These are phyloP conservation scores for Drosophila obscura DNA, from an alignment of 1,140 invertebrate species.

Conservation along the genomic window DNA sequence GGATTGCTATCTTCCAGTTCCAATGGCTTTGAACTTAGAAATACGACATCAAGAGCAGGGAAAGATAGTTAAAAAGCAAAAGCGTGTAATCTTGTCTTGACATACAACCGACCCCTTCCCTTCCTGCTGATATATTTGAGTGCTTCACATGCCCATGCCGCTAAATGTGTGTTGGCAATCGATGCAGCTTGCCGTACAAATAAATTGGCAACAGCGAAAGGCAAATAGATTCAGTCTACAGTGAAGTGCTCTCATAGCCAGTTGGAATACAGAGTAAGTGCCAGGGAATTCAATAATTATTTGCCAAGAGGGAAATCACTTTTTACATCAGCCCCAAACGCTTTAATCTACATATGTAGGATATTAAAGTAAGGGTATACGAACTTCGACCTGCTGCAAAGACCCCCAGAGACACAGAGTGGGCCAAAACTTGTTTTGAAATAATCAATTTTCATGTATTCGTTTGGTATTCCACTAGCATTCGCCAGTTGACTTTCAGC, in stretches of 20 bases:
- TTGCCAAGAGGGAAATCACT: too few relatives aligned
- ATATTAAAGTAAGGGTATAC: conserved; percentile 14
- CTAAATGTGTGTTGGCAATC: conserved; percentile 41
- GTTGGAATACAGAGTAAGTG: conserved; percentile 20
- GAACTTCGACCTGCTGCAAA: not conserved
- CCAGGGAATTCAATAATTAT: not conserved
- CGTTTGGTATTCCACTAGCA: conserved; percentile 39
- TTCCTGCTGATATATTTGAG: not conserved
- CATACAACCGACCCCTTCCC: conserved; percentile 19
- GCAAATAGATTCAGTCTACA: conserved; percentile 47
- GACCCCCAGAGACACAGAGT: not conserved
- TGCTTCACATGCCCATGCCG: not conserved
- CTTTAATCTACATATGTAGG: too few relatives aligned
- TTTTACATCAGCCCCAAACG: too few relatives aligned
- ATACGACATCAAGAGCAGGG: conserved; percentile 45
- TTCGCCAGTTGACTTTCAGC: conserved; percentile 37
- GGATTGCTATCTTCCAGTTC: conserved; percentile 31
- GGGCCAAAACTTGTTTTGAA: conserved; percentile 48
- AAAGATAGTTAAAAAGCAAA: conserved; percentile 68
- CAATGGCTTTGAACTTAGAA: conserved; percentile 52
- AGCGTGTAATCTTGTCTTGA: conserved; percentile 59
- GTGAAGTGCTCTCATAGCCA: conserved; percentile 23
- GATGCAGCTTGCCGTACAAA: conserved; percentile 39
- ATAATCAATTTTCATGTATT: conserved; percentile 30
- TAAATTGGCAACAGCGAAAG: conserved; percentile 57